Conservation (phyloP, 1,140 invertebrate species). For the Phthorimaea operculella region DNA sequence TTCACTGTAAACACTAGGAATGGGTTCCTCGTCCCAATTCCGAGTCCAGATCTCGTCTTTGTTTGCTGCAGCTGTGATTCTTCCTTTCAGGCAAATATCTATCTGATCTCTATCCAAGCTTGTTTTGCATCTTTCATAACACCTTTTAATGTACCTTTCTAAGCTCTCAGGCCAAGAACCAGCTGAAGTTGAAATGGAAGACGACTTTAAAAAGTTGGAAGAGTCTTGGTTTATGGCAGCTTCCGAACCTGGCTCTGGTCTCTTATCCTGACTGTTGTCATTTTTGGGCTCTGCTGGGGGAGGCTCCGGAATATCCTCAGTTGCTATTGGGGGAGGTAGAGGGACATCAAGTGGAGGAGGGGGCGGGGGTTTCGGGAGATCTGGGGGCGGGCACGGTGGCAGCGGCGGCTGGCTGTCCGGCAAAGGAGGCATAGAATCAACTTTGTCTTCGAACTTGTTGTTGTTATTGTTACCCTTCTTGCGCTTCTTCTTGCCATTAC, state of each 20-base stretch:
- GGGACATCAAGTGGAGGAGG: conserved; percentile 58
- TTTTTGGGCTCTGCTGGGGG: conserved; percentile 28
- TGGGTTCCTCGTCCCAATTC: conserved; percentile 92
- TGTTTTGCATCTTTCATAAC: conserved; percentile 90
- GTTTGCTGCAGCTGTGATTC: conserved; percentile 89
- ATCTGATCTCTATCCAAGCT: conserved; percentile 92
- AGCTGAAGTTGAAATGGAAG: conserved; percentile 57
- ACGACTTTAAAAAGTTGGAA: conserved; percentile 44
- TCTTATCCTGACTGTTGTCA: conserved; percentile 16
- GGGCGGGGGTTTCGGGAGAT: conserved; percentile 58
- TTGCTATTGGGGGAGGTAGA: conserved; percentile 53
- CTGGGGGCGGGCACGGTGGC: conserved; percentile 65
- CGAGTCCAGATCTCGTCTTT: conserved; percentile 86
- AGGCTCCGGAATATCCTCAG: conserved; percentile 54
- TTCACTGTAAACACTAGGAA: conserved; percentile 86
- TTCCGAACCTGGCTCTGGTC: conserved; percentile 28
- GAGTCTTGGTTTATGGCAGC: conserved; percentile 30
- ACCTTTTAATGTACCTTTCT: conserved; percentile 88
- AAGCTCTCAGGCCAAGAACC: conserved; percentile 79
- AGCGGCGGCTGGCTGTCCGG: conserved; percentile 69
- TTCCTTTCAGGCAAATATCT: conserved; percentile 92
- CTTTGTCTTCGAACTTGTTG: conserved; percentile 69
- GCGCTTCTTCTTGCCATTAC: conserved; percentile 77
- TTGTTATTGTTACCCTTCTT: conserved; percentile 76
- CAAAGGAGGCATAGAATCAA: conserved; percentile 71